Percentiles rank a stretch among this genome's conserved stretches.
Conservation (phyloP, 2,113 vertebrate genomes). For the Gymnobelideus leadbeateri region DNA sequence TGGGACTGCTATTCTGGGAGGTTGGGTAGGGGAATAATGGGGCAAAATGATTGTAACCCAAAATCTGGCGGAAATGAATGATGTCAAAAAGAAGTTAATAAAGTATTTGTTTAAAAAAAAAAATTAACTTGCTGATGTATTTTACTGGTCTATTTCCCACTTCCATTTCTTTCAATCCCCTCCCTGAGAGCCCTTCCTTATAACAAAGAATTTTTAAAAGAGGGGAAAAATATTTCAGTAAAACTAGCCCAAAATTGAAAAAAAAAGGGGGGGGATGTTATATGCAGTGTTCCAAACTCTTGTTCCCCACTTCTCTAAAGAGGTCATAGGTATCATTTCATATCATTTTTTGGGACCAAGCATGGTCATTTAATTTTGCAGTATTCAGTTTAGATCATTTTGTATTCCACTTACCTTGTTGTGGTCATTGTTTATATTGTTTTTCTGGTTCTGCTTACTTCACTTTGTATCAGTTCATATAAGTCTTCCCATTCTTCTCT, state of each 20-base stretch:
- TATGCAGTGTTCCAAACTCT: not conserved
- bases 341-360: not conserved
- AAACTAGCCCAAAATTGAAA: not conserved
- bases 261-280: not conserved
- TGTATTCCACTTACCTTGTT: too few relatives aligned
- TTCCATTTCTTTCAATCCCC: not conserved
- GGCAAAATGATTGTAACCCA: too few relatives aligned
- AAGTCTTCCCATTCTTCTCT: too few relatives aligned
- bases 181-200: not conserved
- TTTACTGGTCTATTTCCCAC: not conserved
- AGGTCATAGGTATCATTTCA: not conserved
- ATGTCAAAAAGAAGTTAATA: too few relatives aligned
- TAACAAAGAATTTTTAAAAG: not conserved
- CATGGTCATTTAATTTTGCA: not conserved
- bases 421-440: too few relatives aligned
- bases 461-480: too few relatives aligned
- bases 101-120: too few relatives aligned
- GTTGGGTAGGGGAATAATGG: too few relatives aligned
- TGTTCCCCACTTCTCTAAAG: not conserved
- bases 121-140: not conserved
- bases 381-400: too few relatives aligned
- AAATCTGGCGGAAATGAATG: too few relatives aligned
- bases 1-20: too few relatives aligned
- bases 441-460: too few relatives aligned
- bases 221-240: not conserved